These are phyloP conservation scores for Tetraodon nigroviridis DNA, from an alignment of 2,113 vertebrate genomes.

Conservation along the genomic window DNA sequence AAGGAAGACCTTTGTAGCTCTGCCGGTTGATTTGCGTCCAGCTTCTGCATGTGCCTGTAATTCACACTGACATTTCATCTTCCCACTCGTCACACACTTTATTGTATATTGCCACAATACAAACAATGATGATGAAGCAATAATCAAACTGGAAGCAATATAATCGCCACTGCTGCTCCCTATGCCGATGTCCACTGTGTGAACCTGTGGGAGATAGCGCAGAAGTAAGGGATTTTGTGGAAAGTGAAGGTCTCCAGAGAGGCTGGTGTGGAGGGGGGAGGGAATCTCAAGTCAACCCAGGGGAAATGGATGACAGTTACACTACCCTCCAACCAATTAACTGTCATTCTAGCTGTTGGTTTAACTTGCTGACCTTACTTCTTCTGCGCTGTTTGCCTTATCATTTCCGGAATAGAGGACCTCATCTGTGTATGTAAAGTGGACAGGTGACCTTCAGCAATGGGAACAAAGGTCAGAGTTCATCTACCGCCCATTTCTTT, in stretches of 20 bases:
- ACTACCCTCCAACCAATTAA: constrained; percentile 75
- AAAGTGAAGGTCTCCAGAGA: constrained; percentile 54
- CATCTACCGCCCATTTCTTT: constrained; percentile 73
- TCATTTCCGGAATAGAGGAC: constrained; percentile 73
- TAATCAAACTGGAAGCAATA: constrained; percentile 68
- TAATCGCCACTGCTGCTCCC: constrained; percentile 54
- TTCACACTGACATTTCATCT: constrained; percentile 75
- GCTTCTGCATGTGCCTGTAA: constrained; percentile 71
- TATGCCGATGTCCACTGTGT: constrained; percentile 65
- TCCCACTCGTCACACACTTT: constrained; percentile 71
- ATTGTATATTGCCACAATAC: constrained; percentile 73
- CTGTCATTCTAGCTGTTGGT: constrained; percentile 80
- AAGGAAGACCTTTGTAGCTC: constrained; percentile 64
- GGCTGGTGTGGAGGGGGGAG: constrained; percentile 48
- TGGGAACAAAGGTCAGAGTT: constrained; percentile 74
- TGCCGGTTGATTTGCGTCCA: constrained; percentile 72
- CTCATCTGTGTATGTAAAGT: constrained; percentile 78
- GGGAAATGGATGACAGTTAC: constrained; percentile 77
- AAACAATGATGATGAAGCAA: constrained; percentile 72
- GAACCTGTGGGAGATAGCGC: constrained; percentile 72
- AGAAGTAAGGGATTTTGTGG: constrained; percentile 56
- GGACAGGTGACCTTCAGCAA: constrained; percentile 72
- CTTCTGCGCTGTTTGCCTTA: constrained; percentile 74
- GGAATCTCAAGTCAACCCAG: constrained; percentile 58
- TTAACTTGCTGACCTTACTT: constrained; percentile 78